Evolutionary conservation across 1,140 invertebrate species (phyloP).

Genomic region (Neelides sp.): DNA sequence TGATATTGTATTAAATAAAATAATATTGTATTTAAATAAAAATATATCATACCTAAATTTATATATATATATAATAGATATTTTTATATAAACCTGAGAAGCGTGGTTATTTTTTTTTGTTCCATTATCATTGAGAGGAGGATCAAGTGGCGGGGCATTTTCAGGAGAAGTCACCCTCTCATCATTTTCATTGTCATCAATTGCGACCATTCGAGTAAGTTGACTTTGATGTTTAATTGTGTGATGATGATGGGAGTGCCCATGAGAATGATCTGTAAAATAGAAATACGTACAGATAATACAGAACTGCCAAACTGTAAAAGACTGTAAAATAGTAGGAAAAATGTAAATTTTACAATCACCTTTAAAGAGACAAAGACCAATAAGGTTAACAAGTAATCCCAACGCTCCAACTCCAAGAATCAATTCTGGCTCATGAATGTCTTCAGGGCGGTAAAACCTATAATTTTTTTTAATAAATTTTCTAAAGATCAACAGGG

Average conservation of each 20-base stretch:
- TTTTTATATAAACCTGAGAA: no score
- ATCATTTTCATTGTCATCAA: constrained; percentile 68
- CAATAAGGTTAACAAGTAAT: constrained; percentile 68
- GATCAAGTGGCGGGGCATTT: constrained; percentile 36
- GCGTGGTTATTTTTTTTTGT: no score
- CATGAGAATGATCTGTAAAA: constrained; percentile 55
- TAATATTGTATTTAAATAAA: no score
- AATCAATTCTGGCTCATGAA: constrained; percentile 63
- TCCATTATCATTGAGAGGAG: no score
- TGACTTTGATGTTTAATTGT: constrained; percentile 35
- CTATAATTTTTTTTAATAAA: no score
- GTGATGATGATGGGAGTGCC: constrained; percentile 54
- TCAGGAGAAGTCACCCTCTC: constrained; percentile 47
- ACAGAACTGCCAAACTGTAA: constrained; percentile 2
- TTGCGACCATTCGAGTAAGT: constrained; percentile 44
- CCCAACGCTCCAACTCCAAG: constrained; percentile 64
- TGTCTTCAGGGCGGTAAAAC: constrained; percentile 49
- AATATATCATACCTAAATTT: no score
- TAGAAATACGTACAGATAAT: constrained; percentile 15
- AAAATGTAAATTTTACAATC: constrained; percentile 36
- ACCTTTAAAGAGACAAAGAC: constrained; percentile 71
- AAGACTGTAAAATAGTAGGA: constrained; percentile 14
- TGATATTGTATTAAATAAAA: no score
- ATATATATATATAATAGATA: no score
- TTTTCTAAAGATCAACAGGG: constrained; percentile 24